Conservation (phyloP, 2,113 vertebrate genomes). For the Sinosuthora webbiana region DNA sequence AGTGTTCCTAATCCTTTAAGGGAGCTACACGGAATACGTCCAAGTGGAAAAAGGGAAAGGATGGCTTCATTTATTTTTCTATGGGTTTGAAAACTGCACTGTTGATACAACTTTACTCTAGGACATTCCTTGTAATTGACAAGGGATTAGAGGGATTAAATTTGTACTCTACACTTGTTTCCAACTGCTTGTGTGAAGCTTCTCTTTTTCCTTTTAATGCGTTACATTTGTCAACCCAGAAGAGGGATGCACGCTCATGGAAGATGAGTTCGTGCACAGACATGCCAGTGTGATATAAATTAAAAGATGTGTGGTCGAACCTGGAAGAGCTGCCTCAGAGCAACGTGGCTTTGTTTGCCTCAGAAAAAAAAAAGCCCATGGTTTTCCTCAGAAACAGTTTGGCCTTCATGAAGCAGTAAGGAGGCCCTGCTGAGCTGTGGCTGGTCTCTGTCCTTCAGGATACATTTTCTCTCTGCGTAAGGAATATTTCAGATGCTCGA, state of each 20-base stretch:
- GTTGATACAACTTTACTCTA: constrained; percentile 10
- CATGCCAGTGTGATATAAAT: background rate
- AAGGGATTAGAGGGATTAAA: constrained; percentile 25
- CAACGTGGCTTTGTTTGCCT: background rate
- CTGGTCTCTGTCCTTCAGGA: background rate
- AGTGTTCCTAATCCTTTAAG: constrained; percentile 33
- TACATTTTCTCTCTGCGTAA: background rate
- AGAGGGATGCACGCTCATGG: background rate
- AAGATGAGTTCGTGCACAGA: background rate
- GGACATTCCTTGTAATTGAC: constrained; percentile 1
- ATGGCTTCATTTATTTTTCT: background rate
- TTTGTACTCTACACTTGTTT: constrained; percentile 25
- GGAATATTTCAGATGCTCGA: background rate
- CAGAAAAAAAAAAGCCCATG: background rate
- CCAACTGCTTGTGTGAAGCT: background rate
- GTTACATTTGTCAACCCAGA: background rate
- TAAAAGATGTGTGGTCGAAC: background rate
- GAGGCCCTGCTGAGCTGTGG: background rate
- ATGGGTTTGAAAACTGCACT: background rate
- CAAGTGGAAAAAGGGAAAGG: background rate
- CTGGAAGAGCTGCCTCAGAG: background rate
- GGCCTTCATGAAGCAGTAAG: background rate
- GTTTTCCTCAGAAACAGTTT: background rate
- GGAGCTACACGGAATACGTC: background rate
- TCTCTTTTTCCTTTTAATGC: background rate